Base-by-base conservation (phyloP, 92 coral and sea anemone genomes). In the Nematostella vectensis region DNA sequence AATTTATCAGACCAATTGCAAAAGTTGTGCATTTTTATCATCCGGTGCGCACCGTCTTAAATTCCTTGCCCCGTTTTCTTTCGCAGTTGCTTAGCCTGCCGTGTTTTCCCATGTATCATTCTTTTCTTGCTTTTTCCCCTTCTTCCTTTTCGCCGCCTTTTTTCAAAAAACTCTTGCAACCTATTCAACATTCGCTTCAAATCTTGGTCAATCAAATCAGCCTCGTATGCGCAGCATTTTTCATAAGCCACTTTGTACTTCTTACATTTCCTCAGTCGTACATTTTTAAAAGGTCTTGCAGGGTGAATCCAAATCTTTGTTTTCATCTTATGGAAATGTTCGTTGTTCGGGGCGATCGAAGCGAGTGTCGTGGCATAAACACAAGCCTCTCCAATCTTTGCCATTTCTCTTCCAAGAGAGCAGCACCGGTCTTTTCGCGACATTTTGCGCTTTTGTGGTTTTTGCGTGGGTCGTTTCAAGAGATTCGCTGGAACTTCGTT, bases 371-470 rank as follows among this genome's bases (percentile, higher is more conserved):
- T 27, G 18, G 76, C 38, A 48, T 70, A 85, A 13, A 33, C 42
- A 47, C 95, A 85, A 21, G 74, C 43, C 25, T 85, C 84, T 1
- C 95, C 95, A 1, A 80, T 85, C 71, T 85, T 85, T 38, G 95
- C 95, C 81, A 85, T 81, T 21, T 69, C 71, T 33, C 74, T 48
- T 4, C 95, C 95, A 29, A 85, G 81, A 13, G 62, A 69, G 31
- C 95, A 85, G 40, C 95, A 85, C 50, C 54, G 65, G 11, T 57
- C 68, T 31, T 57, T 57, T 3, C 63, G 33, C 1, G 72, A 26
- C 4, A 21, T 27, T 31, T 66, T 66, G 20, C 56, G 23, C 17
- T 45, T 55, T 33, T 30, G 28, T 40, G 27, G 10, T 31, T 2
- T 62, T n/a, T 62, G 40, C 42, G 48, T 25, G 8, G 8, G 33